phyloP scores from a whole-genome alignment of 2,888 invertebrate species.

The Tupiocoris notatus region DNA sequence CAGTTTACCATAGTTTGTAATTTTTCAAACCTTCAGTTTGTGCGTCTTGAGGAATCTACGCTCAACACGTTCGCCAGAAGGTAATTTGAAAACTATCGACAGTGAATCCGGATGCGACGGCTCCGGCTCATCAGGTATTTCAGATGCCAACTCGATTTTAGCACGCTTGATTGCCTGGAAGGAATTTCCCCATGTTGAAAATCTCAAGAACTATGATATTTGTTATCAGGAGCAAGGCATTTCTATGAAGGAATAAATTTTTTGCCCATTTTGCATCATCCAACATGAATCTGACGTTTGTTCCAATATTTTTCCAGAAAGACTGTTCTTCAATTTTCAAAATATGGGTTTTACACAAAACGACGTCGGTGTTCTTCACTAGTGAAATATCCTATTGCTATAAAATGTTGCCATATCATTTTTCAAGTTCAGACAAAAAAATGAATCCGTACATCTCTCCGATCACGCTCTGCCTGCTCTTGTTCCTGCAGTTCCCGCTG shows the following conservation, averaged over 20 bases:
- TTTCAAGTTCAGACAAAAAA: too few relatives aligned
- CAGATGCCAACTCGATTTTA: slow-evolving; percentile 65
- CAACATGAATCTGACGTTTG: too few relatives aligned
- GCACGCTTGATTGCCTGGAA: slow-evolving; percentile 63
- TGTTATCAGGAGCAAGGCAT: background rate
- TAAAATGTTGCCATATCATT: too few relatives aligned
- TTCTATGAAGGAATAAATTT: too few relatives aligned
- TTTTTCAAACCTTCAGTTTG: slow-evolving; percentile 85
- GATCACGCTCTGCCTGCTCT: slow-evolving; percentile 54
- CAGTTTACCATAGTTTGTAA: too few relatives aligned
- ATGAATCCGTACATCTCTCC: slow-evolving; percentile 56
- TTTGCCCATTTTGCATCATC: too few relatives aligned
- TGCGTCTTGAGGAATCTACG: slow-evolving; percentile 78
- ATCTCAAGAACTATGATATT: background rate
- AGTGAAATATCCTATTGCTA: too few relatives aligned
- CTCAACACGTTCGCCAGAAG: slow-evolving; percentile 83
- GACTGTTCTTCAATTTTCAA: too few relatives aligned
- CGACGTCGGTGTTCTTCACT: too few relatives aligned
- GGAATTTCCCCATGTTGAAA: slow-evolving; percentile 26
- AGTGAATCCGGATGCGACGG: slow-evolving; percentile 68
- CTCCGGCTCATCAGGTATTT: slow-evolving; percentile 75
- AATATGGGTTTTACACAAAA: too few relatives aligned
- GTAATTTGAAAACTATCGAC: slow-evolving; percentile 86
- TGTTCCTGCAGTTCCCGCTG: slow-evolving; percentile 51
- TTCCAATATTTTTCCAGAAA: too few relatives aligned